A percentile compares a stretch with the other conserved stretches of the same genome.
Conservation (phyloP, 2,113 vertebrate species). For the Triplophysa dalaica region DNA sequence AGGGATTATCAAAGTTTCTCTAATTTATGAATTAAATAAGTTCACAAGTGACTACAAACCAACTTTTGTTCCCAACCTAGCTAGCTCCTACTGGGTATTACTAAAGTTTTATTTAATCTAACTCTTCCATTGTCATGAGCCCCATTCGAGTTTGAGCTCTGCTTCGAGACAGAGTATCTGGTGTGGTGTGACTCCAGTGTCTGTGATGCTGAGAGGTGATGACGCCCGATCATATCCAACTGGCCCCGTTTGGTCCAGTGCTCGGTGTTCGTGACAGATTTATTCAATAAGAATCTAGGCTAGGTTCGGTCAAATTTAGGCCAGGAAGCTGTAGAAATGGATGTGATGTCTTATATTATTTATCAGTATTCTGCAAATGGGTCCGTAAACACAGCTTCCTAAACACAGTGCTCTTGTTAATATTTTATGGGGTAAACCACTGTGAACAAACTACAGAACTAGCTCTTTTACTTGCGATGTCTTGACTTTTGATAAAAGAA, state of each 20-base stretch:
- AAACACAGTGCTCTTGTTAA: conserved; percentile 14
- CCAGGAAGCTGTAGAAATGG: conserved; percentile 11
- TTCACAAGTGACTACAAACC: no score
- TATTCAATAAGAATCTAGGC: conserved; percentile 12
- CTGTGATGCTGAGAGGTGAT: conserved; percentile 32
- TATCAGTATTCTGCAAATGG: conserved; percentile 10
- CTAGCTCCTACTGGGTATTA: neutral
- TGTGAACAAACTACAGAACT: conserved; percentile 5
- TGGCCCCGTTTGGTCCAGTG: conserved; percentile 20
- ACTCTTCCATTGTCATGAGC: neutral
- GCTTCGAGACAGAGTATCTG: neutral
- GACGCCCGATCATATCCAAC: conserved; percentile 27
- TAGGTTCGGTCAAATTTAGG: conserved; percentile 19
- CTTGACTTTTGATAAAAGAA: neutral
- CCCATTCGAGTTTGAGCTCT: neutral
- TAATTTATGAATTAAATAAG: no score
- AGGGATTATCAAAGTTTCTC: no score
- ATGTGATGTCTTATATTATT: conserved; percentile 37
- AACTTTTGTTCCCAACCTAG: no score
- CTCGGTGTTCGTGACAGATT: conserved; percentile 46
- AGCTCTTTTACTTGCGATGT: neutral
- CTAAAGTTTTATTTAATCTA: neutral
- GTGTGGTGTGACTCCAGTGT: conserved; percentile 12
- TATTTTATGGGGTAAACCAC: conserved; percentile 5
- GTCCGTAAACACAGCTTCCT: no score